Evolutionary conservation across 2,113 vertebrate genomes (phyloP), one percentile per base, ranked within the genome.

Genomic region (Percina caprodes): DNA sequence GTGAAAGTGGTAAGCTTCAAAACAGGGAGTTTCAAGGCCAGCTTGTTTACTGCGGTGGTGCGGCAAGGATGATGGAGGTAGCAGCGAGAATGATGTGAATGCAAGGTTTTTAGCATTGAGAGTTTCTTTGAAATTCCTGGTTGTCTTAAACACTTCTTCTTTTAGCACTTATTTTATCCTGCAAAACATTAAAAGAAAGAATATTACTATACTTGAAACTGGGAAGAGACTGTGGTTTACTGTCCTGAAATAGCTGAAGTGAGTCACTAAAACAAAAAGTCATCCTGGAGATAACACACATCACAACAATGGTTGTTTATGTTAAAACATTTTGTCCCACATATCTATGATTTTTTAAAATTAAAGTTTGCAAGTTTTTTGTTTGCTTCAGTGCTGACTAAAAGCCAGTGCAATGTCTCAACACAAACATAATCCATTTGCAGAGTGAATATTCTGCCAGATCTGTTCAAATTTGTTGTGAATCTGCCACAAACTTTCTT

Each of bases 1-100:
- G 85, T 91, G 88, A 90, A 91, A 92, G 87, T 86, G 82, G 75
- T 72, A 73, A 76, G 82, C 74, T 85, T 74, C 55, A 91, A 86
- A 88, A 87, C 77, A 46, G 72, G 35, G 84, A 61, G 78, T 79
- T 92, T 89, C 86, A 92, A 86, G 88, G 91, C 81, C 67, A 78
- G 45, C 74, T 83, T 92, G 88, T 91, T 94, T 91, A 90, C 83
- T 81, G 83, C 77, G 58, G 74, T 21, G n/a, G 73, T 77, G 81
- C 61, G 19, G 74, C 80, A 75, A 77, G 69, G 71, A 85, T 88
- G 83, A 90, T 86, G 78, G 68, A 86, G 69, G 83, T 51, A 83
- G 60, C 61, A 24, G 12, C 11, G 0, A 49, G 65, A 49, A 45
- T 24, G 39, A 70, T 77, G 52, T 66, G 76, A 74, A 67, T 70